Evolutionary conservation across 1,140 invertebrate species (phyloP).

Genomic region (Patella vulgata): DNA sequence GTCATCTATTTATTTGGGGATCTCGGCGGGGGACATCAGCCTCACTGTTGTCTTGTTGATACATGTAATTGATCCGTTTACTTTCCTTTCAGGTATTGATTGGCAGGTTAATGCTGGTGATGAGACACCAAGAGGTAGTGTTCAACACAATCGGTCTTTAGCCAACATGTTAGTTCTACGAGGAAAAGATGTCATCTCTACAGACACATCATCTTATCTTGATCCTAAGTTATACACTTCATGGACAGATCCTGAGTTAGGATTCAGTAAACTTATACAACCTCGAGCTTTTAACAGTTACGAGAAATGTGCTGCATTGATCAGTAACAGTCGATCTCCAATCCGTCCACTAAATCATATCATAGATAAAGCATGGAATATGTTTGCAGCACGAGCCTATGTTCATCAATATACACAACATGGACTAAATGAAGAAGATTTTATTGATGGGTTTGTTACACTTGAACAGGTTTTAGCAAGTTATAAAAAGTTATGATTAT

Average conservation of each 20-base stretch:
- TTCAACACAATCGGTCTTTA: slow-evolving; percentile 50
- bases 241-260: slow-evolving; percentile 51
- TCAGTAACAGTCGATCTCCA: slow-evolving; percentile 59
- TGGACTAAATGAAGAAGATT: slow-evolving; percentile 62
- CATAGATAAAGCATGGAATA: slow-evolving; percentile 64
- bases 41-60: no score
- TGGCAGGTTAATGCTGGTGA: slow-evolving; percentile 56
- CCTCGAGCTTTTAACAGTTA: slow-evolving; percentile 55
- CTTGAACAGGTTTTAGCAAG: slow-evolving; percentile 63
- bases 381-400: slow-evolving; percentile 66
- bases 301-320: slow-evolving; percentile 60
- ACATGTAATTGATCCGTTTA: no score
- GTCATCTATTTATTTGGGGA: no score
- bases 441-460: slow-evolving; percentile 64
- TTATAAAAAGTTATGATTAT: slow-evolving; percentile 57
- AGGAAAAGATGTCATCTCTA: slow-evolving; percentile 48
- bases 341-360: slow-evolving; percentile 51
- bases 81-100: slow-evolving; percentile 63
- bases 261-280: slow-evolving; percentile 43
- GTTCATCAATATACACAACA: slow-evolving; percentile 65
- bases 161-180: slow-evolving; percentile 57
- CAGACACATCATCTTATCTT: slow-evolving; percentile 45
- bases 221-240: slow-evolving; percentile 56
- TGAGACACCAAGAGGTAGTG: slow-evolving; percentile 32
- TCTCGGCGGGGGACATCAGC: no score